A percentile compares a stretch with the other conserved stretches of the same genome.
phyloP scores from a whole-genome alignment of 2,888 invertebrate genomes.

The Microctonus brassicae region DNA sequence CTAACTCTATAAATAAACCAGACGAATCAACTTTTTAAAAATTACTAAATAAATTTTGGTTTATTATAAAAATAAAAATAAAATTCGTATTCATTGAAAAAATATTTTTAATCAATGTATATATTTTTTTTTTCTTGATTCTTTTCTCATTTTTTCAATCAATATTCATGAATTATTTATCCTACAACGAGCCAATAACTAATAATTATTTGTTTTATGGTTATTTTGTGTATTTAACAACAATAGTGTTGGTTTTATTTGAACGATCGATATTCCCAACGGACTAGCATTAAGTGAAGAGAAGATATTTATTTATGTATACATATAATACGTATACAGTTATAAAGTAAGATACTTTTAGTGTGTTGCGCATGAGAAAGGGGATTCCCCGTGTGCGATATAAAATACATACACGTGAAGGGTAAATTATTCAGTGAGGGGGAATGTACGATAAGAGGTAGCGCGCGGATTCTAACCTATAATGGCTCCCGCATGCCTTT shows the following conservation, averaged over 20 bases:
- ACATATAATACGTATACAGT: too few relatives aligned
- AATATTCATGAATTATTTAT: neutral
- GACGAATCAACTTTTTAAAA: too few relatives aligned
- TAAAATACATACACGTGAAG: neutral
- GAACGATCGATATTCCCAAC: constrained; percentile 19
- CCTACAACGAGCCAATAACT: neutral
- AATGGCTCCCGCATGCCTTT: constrained; percentile 48
- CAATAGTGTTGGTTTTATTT: neutral
- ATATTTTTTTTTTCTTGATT: neutral
- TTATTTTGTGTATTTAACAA: neutral
- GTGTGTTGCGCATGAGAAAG: neutral
- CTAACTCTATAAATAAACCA: too few relatives aligned
- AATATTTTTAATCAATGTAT: neutral
- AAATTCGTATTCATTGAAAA: too few relatives aligned
- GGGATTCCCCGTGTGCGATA: constrained; percentile 13
- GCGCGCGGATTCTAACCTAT: constrained; percentile 42
- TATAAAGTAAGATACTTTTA: neutral
- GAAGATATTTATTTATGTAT: neutral
- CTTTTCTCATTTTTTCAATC: neutral
- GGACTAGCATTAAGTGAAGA: neutral
- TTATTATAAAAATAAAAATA: too few relatives aligned
- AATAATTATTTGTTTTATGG: neutral
- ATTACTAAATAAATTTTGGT: too few relatives aligned
- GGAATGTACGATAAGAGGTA: constrained; percentile 49
- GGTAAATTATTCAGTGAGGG: constrained; percentile 50